phyloP scores from a whole-genome alignment of 2,797 vertebrate species.

The Gymnopithys bicolor region DNA sequence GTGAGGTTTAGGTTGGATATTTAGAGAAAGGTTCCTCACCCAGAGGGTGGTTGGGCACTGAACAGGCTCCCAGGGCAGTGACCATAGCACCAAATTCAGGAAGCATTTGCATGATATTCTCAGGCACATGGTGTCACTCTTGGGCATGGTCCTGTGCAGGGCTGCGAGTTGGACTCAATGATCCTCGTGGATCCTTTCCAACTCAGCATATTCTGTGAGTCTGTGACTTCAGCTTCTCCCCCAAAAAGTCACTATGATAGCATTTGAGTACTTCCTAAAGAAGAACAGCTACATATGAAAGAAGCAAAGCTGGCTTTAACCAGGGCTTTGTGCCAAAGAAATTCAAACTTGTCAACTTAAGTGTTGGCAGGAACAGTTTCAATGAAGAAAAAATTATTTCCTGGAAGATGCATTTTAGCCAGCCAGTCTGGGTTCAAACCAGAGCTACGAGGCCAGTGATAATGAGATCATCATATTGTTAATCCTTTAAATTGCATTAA shows the following conservation, averaged over 20 bases:
- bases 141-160: not conserved
- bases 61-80: not conserved
- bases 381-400: not conserved
- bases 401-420: not conserved
- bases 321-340: constrained; percentile 2
- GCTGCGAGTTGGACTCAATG: not conserved
- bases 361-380: not conserved
- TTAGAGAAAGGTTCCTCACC: not conserved
- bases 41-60: not conserved
- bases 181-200: not conserved
- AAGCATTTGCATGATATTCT: not conserved
- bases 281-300: not conserved
- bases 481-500: not conserved
- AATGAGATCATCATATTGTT: not conserved
- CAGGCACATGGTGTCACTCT: not conserved
- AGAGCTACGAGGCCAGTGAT: not conserved
- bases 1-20: not conserved
- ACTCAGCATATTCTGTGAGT: not conserved
- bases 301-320: not conserved
- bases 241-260: not conserved
- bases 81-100: not conserved
- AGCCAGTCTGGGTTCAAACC: not conserved
- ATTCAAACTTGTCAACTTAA: not conserved
- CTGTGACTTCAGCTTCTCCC: not conserved
- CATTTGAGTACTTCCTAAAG: not conserved